Conservation (phyloP, 2,113 vertebrate species). For the Ptyas mucosa region DNA sequence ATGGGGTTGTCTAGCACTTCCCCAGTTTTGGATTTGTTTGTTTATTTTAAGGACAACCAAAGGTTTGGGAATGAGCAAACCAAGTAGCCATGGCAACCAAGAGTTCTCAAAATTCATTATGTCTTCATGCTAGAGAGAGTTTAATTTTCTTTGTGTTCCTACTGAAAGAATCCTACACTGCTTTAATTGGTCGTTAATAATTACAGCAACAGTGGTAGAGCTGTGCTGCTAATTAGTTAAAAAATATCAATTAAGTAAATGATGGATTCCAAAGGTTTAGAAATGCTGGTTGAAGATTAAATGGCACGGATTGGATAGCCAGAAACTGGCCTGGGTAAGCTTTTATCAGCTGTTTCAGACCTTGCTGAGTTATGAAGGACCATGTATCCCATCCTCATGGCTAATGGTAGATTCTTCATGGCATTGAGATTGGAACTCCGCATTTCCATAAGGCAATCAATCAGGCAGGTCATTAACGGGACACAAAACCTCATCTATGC, state of each 20-base stretch:
- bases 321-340: constrained; percentile 5
- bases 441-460: background rate
- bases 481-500: background rate
- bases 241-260: constrained; percentile 37
- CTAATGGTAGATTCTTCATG: background rate
- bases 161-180: constrained; percentile 38
- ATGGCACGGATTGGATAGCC: constrained; percentile 12
- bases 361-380: background rate
- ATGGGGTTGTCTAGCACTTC: background rate
- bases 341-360: constrained; percentile 1
- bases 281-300: constrained; percentile 31
- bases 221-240: background rate
- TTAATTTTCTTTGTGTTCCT: constrained; percentile 30
- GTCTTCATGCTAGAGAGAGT: constrained; percentile 9
- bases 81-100: constrained; percentile 19
- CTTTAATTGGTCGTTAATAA: constrained; percentile 35
- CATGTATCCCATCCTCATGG: background rate
- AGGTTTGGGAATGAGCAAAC: constrained; percentile 8
- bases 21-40: background rate
- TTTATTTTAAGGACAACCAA: background rate
- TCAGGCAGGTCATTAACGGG: background rate
- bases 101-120: constrained; percentile 17
- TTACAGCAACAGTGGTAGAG: constrained; percentile 23
- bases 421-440: background rate
- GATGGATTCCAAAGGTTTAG: constrained; percentile 15